Evolutionary conservation across 2,888 invertebrate species (phyloP), one percentile per base, ranked within the genome.

Genomic region (Aleiodes leptofemur): DNA sequence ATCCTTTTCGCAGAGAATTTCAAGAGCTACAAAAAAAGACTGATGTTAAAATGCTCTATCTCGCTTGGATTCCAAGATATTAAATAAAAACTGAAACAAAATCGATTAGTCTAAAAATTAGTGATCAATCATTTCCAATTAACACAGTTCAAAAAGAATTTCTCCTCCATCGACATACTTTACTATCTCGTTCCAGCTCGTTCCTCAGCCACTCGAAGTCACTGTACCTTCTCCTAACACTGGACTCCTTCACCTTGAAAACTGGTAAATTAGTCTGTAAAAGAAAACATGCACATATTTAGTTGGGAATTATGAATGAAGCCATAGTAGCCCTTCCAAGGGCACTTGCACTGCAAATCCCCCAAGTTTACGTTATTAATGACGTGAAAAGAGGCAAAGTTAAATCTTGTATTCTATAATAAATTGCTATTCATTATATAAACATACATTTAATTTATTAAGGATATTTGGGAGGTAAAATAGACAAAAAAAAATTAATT

Each of bases 181-280:
- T 99, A 91, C 98, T 99, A 90, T 99, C 99, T 90, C 99, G 93
- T 92, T 99, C 99, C 87, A 99, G 91, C 92, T 99, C 99, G 90
- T 96, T 98, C 91, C 99, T 94, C 80, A 99, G 92, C 99, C 99
- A 99, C 91, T 99, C 99, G 91, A 99, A 99, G 91, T 99, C 99
- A 91, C 98, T 98, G 92, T 99, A 99, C 89, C 99, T 94, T 87
- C 98, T 93, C 86, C 99, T 93, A 4, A 99, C 99, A 90, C 95
- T 97, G 43, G 98, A 99, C 90, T 99, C 99, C 91, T 99, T 99
- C 76, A 98, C 96, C 94, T 98, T 98, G 91, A 99, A 99, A 82
- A 99, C 98, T 75, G 99, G 99, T 88, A 99, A 93, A 91, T 99
- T 99, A 84, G 99, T 99, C 99, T 99, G 92, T 78, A 95, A 94